Conservation (phyloP, 2,888 invertebrate species). For the Plagiodera versicolora region DNA sequence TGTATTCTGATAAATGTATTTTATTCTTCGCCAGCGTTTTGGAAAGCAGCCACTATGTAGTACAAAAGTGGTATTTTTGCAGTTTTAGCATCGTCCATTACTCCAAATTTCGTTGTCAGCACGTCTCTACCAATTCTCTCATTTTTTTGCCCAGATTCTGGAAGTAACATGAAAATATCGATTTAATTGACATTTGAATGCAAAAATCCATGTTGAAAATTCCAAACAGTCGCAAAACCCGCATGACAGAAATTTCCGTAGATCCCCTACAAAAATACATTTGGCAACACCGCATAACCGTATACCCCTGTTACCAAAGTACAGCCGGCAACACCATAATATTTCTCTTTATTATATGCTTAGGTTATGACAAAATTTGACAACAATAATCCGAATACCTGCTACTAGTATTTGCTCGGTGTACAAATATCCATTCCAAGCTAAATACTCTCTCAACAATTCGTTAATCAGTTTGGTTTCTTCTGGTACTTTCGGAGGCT, state of each 20-base stretch:
- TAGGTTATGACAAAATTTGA: too few relatives aligned
- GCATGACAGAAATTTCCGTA: too few relatives aligned
- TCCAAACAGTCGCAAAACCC: too few relatives aligned
- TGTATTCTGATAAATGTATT: too few relatives aligned
- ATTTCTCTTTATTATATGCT: too few relatives aligned
- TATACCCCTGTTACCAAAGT: too few relatives aligned
- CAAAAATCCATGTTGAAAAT: neutral
- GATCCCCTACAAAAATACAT: too few relatives aligned
- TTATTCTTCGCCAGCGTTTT: slow-evolving; percentile 40
- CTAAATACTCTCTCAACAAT: slow-evolving; percentile 67
- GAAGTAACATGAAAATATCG: slow-evolving; percentile 16
- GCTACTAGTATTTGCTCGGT: slow-evolving; percentile 55
- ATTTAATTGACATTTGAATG: neutral
- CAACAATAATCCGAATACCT: too few relatives aligned
- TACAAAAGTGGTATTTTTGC: slow-evolving; percentile 53
- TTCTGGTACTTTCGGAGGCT: slow-evolving; percentile 48
- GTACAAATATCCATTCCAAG: slow-evolving; percentile 72
- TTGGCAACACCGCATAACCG: too few relatives aligned
- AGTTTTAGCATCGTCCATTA: slow-evolving; percentile 50
- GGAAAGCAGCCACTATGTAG: slow-evolving; percentile 51
- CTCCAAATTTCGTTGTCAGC: slow-evolving; percentile 51
- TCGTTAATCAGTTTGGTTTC: slow-evolving; percentile 64
- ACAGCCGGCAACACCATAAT: too few relatives aligned
- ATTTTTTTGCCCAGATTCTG: slow-evolving; percentile 49
- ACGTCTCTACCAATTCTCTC: slow-evolving; percentile 47